phyloP scores from a whole-genome alignment of 2,888 invertebrate genomes.

The Sepiola atlantica region DNA sequence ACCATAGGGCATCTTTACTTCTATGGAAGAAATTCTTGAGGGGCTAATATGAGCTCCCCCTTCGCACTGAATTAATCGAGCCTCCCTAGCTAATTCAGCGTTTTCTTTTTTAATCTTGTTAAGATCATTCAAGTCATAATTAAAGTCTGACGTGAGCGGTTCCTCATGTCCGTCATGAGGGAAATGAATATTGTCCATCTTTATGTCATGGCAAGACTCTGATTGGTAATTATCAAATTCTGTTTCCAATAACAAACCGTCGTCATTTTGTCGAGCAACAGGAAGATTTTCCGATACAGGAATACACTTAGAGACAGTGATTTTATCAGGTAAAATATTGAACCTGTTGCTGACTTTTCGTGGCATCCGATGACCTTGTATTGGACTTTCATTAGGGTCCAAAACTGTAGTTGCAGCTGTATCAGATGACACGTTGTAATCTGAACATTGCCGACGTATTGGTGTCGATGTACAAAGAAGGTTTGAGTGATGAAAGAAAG shows the following conservation, averaged over 20 bases:
- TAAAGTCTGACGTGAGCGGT: slow-evolving; percentile 68
- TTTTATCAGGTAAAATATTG: slow-evolving; percentile 44
- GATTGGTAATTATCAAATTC: not conserved
- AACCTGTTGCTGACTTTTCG: slow-evolving; percentile 46
- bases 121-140: slow-evolving; percentile 68
- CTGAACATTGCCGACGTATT: slow-evolving; percentile 57
- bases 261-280: not conserved
- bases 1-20: not conserved
- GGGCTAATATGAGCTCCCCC: not conserved
- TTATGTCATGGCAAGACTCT: not conserved
- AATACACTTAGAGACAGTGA: not conserved
- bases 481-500: slow-evolving; percentile 67
- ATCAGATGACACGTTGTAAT: slow-evolving; percentile 55
- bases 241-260: not conserved
- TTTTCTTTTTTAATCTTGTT: slow-evolving; percentile 56
- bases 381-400: slow-evolving; percentile 66
- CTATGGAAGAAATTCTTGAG: not conserved
- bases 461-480: slow-evolving; percentile 69
- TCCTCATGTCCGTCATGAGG: slow-evolving; percentile 65
- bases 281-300: not conserved
- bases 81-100: not conserved
- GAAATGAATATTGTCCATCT: not conserved
- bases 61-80: not conserved
- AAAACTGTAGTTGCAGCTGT: slow-evolving; percentile 54
- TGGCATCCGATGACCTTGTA: slow-evolving; percentile 63